Percentiles rank a stretch among this genome's conserved stretches.
Conservation (phyloP, 1,140 invertebrate genomes). For the Aphidius ervi region DNA sequence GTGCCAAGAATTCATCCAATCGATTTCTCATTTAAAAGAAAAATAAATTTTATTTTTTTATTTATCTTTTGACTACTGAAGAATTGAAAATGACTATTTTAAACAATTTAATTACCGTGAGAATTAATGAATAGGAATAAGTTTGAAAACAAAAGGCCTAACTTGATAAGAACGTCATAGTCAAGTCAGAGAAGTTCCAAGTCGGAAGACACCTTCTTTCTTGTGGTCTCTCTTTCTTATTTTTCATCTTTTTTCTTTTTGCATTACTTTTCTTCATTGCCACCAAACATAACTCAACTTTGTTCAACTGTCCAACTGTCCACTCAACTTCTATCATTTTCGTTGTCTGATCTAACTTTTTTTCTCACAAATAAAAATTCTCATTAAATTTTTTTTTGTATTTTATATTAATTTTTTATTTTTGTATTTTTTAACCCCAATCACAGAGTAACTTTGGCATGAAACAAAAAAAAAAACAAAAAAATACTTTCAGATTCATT, state of each 20-base stretch:
- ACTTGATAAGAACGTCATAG: conserved; percentile 37
- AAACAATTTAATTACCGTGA: conserved; percentile 14
- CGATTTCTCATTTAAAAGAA: conserved; percentile 1
- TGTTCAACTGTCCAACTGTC: conserved; percentile 42
- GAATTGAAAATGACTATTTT: neutral
- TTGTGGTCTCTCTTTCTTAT: conserved; percentile 7
- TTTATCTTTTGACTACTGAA: neutral
- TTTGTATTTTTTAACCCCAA: conserved; percentile 1
- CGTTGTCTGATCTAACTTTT: neutral
- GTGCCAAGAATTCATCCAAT: neutral
- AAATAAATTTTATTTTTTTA: neutral
- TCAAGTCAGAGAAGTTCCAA: conserved; percentile 31
- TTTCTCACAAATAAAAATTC: neutral
- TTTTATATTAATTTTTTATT: no score
- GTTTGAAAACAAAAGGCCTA: conserved; percentile 35
- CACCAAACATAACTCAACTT: conserved; percentile 23
- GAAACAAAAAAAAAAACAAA: neutral
- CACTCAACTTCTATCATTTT: conserved; percentile 31
- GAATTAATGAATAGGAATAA: conserved; percentile 10
- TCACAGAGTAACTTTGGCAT: conserved; percentile 4
- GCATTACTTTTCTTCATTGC: neutral
- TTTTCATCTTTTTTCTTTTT: conserved; percentile 14
- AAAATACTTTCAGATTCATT: conserved; percentile 4
- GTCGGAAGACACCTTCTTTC: conserved; percentile 25
- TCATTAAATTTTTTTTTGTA: conserved; percentile 4